phyloP scores from a whole-genome alignment of 2,797 vertebrate species.

The Eurystomus glaucurus region DNA sequence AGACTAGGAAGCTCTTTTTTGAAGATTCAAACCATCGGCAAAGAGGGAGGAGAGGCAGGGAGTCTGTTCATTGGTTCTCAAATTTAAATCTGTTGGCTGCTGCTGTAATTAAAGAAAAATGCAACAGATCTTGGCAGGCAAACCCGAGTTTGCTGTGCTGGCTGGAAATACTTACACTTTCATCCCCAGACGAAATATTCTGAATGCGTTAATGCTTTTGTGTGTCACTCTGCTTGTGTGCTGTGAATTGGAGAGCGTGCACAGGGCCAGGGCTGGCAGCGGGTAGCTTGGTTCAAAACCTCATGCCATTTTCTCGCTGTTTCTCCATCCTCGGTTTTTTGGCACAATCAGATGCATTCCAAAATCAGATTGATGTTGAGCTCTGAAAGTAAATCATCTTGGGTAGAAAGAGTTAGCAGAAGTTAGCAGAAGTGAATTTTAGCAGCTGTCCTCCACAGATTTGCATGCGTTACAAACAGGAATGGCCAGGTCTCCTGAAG shows the following conservation, averaged over 20 bases:
- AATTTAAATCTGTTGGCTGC: conserved; percentile 49
- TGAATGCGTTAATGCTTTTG: neutral
- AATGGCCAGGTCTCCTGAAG: fast-evolving
- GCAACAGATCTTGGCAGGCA: conserved; percentile 28
- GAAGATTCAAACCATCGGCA: neutral
- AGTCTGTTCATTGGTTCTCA: conserved; percentile 12
- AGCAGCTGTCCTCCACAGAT: neutral
- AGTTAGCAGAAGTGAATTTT: neutral
- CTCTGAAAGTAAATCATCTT: neutral
- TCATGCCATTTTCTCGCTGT: fast-evolving
- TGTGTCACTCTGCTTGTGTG: neutral
- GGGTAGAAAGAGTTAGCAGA: neutral
- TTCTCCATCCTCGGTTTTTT: neutral
- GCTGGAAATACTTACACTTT: conserved; percentile 8
- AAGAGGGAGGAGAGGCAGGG: neutral
- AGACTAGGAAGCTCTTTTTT: neutral
- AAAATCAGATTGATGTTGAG: neutral
- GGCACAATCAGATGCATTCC: neutral
- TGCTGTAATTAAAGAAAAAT: conserved; percentile 42
- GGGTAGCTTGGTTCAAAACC: neutral
- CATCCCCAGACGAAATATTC: neutral
- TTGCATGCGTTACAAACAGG: fast-evolving
- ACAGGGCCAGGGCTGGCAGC: neutral
- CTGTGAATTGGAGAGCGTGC: neutral
- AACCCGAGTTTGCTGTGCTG: neutral